A percentile compares a stretch with the other conserved stretches of the same genome.
Conservation (phyloP, 2,888 invertebrate genomes). For the Agrotis puta region DNA sequence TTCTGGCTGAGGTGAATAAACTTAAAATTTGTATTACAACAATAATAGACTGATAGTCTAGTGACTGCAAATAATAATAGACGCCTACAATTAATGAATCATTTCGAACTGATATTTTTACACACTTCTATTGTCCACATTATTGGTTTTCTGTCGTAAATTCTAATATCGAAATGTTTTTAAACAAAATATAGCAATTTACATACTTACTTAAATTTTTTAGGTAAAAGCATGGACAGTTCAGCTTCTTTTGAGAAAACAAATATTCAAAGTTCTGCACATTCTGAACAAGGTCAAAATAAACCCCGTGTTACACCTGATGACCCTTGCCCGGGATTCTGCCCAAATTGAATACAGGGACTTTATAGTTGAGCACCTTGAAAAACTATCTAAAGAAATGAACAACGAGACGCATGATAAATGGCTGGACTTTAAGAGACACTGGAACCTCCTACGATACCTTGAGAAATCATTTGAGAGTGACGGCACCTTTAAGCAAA, state of each 20-base stretch:
- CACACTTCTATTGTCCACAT: slow-evolving; percentile 1
- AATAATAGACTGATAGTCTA: slow-evolving; percentile 25
- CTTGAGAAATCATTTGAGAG: slow-evolving; percentile 88
- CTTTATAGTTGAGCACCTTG: slow-evolving; percentile 92
- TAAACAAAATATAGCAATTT: not conserved
- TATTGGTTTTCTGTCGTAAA: not conserved
- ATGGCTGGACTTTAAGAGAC: slow-evolving; percentile 83
- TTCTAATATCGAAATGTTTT: not conserved
- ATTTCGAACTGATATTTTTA: not conserved
- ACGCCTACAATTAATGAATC: slow-evolving; percentile 9
- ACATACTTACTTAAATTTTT: slow-evolving; percentile 44
- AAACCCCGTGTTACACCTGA: slow-evolving; percentile 91
- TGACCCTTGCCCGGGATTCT: slow-evolving; percentile 91
- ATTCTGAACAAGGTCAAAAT: slow-evolving; percentile 92
- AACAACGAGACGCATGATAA: slow-evolving; percentile 74
- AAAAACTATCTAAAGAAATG: slow-evolving; percentile 86
- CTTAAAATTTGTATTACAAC: slow-evolving; percentile 44
- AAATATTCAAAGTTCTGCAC: slow-evolving; percentile 92
- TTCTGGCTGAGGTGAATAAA: slow-evolving; percentile 89
- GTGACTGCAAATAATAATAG: not conserved
- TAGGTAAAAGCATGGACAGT: slow-evolving; percentile 92
- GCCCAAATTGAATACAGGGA: slow-evolving; percentile 91
- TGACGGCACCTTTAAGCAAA: slow-evolving; percentile 88
- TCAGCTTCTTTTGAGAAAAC: slow-evolving; percentile 91
- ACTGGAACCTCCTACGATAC: slow-evolving; percentile 86